Percentiles rank a stretch among this genome's conserved stretches.
Conservation (phyloP, 2,888 invertebrate species). For the Agapetus fuscipes region DNA sequence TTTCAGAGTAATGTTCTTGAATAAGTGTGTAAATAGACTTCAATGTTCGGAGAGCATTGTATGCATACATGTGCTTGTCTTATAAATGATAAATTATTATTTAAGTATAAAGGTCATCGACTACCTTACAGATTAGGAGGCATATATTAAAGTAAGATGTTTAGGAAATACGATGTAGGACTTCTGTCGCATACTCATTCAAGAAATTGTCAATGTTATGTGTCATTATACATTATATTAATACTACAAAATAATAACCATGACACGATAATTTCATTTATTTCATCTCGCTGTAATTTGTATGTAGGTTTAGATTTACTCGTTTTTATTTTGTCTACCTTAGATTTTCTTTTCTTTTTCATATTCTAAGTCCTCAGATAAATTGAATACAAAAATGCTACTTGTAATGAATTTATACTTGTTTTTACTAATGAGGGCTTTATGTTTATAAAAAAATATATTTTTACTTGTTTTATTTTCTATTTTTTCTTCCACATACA, state of each 20-base stretch:
- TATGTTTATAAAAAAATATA: too few species aligned
- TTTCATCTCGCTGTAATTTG: constrained; percentile 18
- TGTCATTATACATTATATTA: background rate
- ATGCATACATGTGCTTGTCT: background rate
- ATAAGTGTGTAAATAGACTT: too few species aligned
- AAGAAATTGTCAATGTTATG: background rate
- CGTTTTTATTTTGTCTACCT: constrained; percentile 3
- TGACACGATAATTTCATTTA: constrained; percentile 5
- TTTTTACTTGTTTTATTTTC: constrained; percentile 7
- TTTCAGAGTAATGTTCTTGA: too few species aligned
- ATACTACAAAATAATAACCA: constrained; percentile 1
- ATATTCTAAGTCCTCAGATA: too few species aligned
- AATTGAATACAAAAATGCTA: too few species aligned
- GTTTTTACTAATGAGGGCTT: too few species aligned
- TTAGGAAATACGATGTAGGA: constrained; percentile 12
- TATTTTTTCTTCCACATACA: too few species aligned
- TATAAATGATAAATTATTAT: too few species aligned
- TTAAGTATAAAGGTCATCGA: too few species aligned
- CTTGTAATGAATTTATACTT: too few species aligned
- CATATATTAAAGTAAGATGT: constrained; percentile 13
- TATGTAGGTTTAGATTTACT: constrained; percentile 15
- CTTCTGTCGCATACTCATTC: constrained; percentile 4
- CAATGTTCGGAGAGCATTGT: background rate
- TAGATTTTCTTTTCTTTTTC: background rate
- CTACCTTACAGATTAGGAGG: too few species aligned